Evolutionary conservation across 37 sponge, comb jelly and placozoan species (phyloP).

Genomic region (Aplysina aerophoba): DNA sequence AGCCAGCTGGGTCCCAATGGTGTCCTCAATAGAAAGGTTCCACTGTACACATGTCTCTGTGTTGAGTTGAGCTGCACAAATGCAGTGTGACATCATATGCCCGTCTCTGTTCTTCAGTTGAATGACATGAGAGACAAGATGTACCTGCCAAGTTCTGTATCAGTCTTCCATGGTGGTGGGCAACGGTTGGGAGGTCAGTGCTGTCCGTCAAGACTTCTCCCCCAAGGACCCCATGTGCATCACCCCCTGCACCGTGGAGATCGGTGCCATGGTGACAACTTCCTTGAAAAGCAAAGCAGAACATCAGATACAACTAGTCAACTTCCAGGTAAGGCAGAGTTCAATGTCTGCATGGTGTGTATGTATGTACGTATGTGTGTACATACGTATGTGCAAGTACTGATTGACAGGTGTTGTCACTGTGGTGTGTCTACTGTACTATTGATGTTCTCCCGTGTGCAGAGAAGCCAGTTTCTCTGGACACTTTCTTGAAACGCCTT

Average conservation of each 20-base stretch:
- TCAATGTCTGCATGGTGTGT: too few species aligned
- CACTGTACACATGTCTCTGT: too few species aligned
- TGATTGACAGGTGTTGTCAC: too few species aligned
- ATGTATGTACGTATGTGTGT: too few species aligned
- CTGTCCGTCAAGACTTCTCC: slow-evolving; percentile 56
- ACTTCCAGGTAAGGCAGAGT: slow-evolving; percentile 18
- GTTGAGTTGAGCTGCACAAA: too few species aligned
- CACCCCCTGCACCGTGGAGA: neutral
- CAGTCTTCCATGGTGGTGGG: slow-evolving; percentile 75
- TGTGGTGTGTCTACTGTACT: too few species aligned
- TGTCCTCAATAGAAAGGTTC: too few species aligned
- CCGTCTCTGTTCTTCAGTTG: slow-evolving; percentile 24
- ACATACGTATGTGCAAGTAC: too few species aligned
- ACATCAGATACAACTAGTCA: neutral
- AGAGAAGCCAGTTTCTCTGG: slow-evolving; percentile 61
- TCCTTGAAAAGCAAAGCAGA: too few species aligned
- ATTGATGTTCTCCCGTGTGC: neutral
- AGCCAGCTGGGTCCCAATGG: too few species aligned
- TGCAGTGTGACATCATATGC: neutral
- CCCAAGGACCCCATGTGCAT: neutral
- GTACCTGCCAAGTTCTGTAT: slow-evolving; percentile 35
- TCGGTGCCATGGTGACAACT: neutral
- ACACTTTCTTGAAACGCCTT: slow-evolving; percentile 73
- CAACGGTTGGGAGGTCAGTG: slow-evolving; percentile 64
- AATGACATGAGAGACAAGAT: slow-evolving; percentile 74